Base-by-base conservation (phyloP, 53 echinoderm and acorn worm genomes). In the Antedon mediterranea region DNA sequence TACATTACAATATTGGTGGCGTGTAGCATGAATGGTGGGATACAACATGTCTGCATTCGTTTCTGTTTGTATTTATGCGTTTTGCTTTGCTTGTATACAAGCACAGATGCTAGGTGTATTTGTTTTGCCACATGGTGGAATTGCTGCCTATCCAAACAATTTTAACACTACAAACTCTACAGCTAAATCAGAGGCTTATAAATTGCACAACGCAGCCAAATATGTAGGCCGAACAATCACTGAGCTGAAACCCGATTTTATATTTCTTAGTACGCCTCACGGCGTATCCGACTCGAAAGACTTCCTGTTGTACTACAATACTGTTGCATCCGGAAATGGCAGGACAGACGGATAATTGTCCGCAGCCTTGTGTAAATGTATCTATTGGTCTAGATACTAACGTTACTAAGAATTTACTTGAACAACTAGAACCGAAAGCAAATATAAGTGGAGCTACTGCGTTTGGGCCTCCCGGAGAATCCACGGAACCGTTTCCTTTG, bases 221-320 rank as follows among this genome's bases (percentile, higher is more conserved):
- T 32, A 41, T 3, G 80, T 83, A 1, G 83, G 83, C 18, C 41
- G 78, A 41, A 73, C 31, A 31, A 77, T 83, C 74, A 28, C 71
- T 0, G 33, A 79, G 23, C 77, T 80, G 30, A 80, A 76, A 0
- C 87, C 87, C 0, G 83, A 87, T 44, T 20, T 87, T 29, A 77
- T 87, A 43, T 80, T 87, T 18, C 80, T 87, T 5, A 87, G 87
- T 73, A 87, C 87, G 2, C 87, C 87, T 28, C 87, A 87, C 41
- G 87, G 83, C 13, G 73, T 87, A 31, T 71, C 87, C 4, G 83
- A 87, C 80, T 72, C 73, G 72, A 76, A 72, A 1, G 71, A 80
- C 28, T 87, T 83, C 43, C 31, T 79, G 32, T 75, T 87, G 13
- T 87, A 83, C 71, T 75, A 83, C 78, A 79, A 79, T 72, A 78